Base-by-base conservation (phyloP, 2,797 vertebrate species). In the Poecilia picta region DNA sequence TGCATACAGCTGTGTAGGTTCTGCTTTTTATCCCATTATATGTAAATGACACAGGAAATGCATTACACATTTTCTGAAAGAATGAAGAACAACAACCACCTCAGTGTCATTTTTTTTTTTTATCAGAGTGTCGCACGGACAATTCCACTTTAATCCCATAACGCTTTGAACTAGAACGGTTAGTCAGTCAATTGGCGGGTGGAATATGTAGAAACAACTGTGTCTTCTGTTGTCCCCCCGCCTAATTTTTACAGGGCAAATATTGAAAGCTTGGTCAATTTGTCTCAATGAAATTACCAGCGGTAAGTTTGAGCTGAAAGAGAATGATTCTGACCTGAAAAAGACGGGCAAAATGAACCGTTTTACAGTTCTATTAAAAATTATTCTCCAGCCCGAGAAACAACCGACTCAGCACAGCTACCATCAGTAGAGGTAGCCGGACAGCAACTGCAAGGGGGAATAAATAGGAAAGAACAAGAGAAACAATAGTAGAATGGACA, bases 291-390 rank as follows among this genome's bases (percentile, higher is more conserved):
- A 88, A 76, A 84, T 87, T 82, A 88, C 85, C 81, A 88, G 83
- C 74, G 75, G 78, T 83, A 70, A 82, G 72, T 68, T 46, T 72
- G 82, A 81, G 73, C 74, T 77, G 1, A 64, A 46, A 89, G 83
- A 91, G 84, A 83, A 85, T 79, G 83, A 91, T 82, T 91, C 87
- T 46, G 73, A 89, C 88, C 81, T 72, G 13, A 75, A 85, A 88
- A 81, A 85, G 85, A 91, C 78, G 78, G 83, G 74, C 79, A 86
- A 88, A 91, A 91, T 85, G 87, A 76, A 90, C 77, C 81, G 88
- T 87, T 93, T 92, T 83, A 87, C 76, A 75, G 74, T 86, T 78
- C 16, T 88, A 91, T 89, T 90, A 90, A 88, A 92, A 91, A 87
- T 75, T 74, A 91, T 89, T 89, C 81, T 79, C 76, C 75, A 18